These are phyloP conservation scores for Athene cunicularia DNA, from an alignment of 2,113 vertebrate genomes.

Conservation along the genomic window DNA sequence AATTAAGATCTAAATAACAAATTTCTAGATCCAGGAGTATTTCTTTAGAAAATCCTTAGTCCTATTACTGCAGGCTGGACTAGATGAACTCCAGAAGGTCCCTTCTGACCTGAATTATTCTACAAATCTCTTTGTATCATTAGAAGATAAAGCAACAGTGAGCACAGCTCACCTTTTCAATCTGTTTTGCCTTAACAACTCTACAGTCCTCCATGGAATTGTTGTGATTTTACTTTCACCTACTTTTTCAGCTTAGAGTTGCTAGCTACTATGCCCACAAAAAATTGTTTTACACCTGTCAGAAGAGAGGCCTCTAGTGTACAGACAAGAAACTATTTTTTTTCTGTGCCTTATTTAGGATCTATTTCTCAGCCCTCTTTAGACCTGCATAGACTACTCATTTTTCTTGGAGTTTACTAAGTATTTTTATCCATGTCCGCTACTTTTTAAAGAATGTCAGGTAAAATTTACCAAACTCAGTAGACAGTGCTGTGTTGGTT, in stretches of 20 bases:
- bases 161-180: neutral
- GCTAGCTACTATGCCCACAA: neutral
- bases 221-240: neutral
- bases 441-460: neutral
- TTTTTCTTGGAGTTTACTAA: neutral
- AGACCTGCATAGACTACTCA: neutral
- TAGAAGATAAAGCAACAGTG: neutral
- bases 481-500: neutral
- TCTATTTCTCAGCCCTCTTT: neutral
- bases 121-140: neutral
- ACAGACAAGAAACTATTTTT: neutral
- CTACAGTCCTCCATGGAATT: neutral
- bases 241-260: neutral
- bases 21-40: neutral
- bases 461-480: neutral
- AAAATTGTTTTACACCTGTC: neutral
- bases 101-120: neutral
- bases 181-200: neutral
- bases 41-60: neutral
- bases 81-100: neutral
- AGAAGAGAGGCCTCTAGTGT: neutral
- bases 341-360: neutral
- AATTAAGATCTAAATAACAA: neutral
- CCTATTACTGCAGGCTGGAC: neutral
- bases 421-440: neutral